Conservation (phyloP, 2,113 vertebrate species). For the Atlantisia rogersi region DNA sequence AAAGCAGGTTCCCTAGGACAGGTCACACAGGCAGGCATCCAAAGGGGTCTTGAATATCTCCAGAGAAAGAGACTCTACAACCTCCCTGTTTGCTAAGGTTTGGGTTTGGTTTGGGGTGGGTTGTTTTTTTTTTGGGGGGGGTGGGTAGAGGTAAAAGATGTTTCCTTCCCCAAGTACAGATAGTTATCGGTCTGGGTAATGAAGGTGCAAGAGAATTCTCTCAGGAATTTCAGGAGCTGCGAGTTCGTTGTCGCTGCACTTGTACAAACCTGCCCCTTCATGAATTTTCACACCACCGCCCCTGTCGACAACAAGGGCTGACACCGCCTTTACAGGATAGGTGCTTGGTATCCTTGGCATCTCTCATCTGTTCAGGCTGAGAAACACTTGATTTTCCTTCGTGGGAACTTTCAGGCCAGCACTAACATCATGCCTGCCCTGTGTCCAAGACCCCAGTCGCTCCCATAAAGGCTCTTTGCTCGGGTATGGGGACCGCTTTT, state of each 20-base stretch:
- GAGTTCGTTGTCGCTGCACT: rapidly evolving
- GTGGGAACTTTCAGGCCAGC: neutral
- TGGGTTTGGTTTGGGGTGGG: too few species aligned
- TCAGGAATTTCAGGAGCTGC: neutral
- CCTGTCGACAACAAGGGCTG: neutral
- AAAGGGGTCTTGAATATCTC: too few species aligned
- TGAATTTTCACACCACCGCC: neutral
- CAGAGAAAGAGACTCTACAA: too few species aligned
- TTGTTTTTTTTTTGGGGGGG: neutral
- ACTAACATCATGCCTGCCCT: neutral
- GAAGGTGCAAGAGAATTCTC: neutral
- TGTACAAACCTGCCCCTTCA: neutral
- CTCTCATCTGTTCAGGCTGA: neutral
- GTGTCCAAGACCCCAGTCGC: neutral
- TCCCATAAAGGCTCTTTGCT: neutral
- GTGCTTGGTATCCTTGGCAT: neutral
- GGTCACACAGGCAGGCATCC: too few species aligned
- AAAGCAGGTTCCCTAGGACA: too few species aligned
- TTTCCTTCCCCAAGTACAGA: neutral
- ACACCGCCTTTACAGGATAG: neutral
- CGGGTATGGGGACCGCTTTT: rapidly evolving
- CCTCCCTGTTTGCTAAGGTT: too few species aligned
- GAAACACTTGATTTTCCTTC: neutral
- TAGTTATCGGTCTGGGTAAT: neutral
- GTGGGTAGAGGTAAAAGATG: neutral